Percentiles rank a stretch among this genome's conserved stretches.
phyloP scores from a whole-genome alignment of 2,113 vertebrate species.

The Anolis sagrei region DNA sequence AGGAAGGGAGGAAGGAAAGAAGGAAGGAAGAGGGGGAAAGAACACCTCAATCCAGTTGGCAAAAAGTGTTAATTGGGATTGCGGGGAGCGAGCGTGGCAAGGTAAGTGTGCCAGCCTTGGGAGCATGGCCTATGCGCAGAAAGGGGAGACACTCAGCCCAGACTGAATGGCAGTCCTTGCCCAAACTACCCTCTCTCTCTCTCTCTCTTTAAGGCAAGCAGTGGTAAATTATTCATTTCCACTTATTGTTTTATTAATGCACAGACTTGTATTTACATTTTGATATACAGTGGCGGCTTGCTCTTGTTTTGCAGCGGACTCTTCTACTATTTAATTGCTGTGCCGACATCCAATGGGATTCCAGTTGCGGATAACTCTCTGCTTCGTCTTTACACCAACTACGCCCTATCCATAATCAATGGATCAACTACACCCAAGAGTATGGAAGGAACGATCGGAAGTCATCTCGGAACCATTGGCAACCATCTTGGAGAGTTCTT shows the following conservation, averaged over 20 bases:
- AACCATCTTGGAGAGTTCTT: too few relatives aligned
- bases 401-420: slow-evolving; percentile 7
- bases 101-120: slow-evolving; percentile 59
- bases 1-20: slow-evolving; percentile 67
- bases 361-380: slow-evolving; percentile 28
- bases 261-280: slow-evolving; percentile 61
- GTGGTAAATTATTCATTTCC: slow-evolving; percentile 74
- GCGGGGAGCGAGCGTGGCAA: slow-evolving; percentile 57
- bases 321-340: slow-evolving; percentile 55
- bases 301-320: slow-evolving; percentile 51
- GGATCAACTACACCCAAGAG: slow-evolving; percentile 35
- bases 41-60: slow-evolving; percentile 82
- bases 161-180: slow-evolving; percentile 59
- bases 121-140: slow-evolving; percentile 59
- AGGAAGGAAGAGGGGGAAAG: slow-evolving; percentile 50
- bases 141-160: slow-evolving; percentile 50
- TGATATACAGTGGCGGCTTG: slow-evolving; percentile 51
- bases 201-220: slow-evolving; percentile 57
- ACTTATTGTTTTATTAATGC: slow-evolving; percentile 78
- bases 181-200: not conserved
- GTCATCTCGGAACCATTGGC: slow-evolving; percentile 3
- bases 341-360: slow-evolving; percentile 21
- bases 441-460: slow-evolving; percentile 32
- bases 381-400: too few relatives aligned
- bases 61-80: slow-evolving; percentile 85